Percentiles rank a stretch among this genome's conserved stretches.
These are phyloP conservation scores for Podilymbus podiceps DNA, from an alignment of 2,113 vertebrate species.

Conservation along the genomic window DNA sequence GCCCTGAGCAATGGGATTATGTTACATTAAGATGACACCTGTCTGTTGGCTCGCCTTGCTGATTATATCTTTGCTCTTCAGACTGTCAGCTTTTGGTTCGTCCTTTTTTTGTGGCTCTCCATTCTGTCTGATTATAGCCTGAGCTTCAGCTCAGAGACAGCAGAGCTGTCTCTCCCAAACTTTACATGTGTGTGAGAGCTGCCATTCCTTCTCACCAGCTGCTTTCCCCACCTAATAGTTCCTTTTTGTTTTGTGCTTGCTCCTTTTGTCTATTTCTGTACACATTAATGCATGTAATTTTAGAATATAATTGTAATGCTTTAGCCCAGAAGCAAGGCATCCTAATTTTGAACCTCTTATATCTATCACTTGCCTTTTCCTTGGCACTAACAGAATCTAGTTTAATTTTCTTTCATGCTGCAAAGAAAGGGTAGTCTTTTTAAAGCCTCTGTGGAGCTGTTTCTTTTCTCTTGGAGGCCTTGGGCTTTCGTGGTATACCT, in stretches of 20 bases:
- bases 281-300: background rate
- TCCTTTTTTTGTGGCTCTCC: background rate
- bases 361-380: background rate
- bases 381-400: background rate
- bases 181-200: background rate
- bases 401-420: background rate
- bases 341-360: background rate
- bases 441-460: background rate
- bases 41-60: background rate
- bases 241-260: background rate
- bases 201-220: background rate
- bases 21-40: background rate
- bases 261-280: constrained; percentile 10
- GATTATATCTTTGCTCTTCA: background rate
- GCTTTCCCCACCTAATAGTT: constrained; percentile 9
- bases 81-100: background rate
- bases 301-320: background rate
- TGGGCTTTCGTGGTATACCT: background rate
- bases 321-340: background rate
- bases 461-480: background rate
- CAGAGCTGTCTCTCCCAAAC: background rate
- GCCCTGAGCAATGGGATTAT: background rate
- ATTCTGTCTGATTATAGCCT: background rate
- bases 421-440: background rate
- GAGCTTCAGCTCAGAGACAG: constrained; percentile 32